Conservation (phyloP, 2,888 invertebrate species). For the Tiliacea citrago region DNA sequence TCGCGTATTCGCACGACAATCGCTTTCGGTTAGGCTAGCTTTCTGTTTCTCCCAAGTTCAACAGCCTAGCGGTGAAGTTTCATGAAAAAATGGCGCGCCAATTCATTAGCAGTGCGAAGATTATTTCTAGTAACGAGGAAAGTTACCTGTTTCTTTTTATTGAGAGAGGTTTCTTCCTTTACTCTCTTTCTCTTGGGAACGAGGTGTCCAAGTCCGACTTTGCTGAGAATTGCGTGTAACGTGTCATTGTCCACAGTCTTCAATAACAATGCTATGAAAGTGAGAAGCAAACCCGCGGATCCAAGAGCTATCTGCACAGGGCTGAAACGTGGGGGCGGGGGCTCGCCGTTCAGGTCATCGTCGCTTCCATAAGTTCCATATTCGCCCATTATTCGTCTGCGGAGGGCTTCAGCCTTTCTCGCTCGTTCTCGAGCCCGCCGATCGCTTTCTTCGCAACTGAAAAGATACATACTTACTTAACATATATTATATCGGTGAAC, state of each 20-base stretch:
- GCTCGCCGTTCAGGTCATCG: neutral
- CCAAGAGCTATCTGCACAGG: constrained; percentile 33
- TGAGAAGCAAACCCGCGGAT: constrained; percentile 33
- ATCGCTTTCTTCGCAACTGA: constrained; percentile 73
- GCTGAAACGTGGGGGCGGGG: constrained; percentile 23
- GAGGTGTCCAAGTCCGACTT: constrained; percentile 58
- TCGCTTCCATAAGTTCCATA: neutral
- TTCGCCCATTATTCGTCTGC: neutral
- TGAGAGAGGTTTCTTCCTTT: neutral
- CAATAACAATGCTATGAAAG: constrained; percentile 32
- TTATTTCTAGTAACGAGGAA: constrained; percentile 1
- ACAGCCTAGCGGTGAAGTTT: too few relatives aligned
- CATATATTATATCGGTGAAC: too few relatives aligned
- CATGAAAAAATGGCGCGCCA: neutral
- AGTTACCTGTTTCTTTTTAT: constrained; percentile 36
- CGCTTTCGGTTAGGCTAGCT: too few relatives aligned
- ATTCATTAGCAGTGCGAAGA: neutral
- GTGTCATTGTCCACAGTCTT: constrained; percentile 36
- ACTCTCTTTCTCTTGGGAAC: constrained; percentile 2
- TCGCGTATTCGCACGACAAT: too few relatives aligned
- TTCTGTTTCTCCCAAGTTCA: too few relatives aligned
- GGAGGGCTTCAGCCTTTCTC: constrained; percentile 12
- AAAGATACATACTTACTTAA: too few relatives aligned
- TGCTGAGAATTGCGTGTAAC: constrained; percentile 28
- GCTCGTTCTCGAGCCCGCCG: constrained; percentile 28